Base-by-base conservation (phyloP, 2,113 vertebrate genomes). In the Eretmochelys imbricata region DNA sequence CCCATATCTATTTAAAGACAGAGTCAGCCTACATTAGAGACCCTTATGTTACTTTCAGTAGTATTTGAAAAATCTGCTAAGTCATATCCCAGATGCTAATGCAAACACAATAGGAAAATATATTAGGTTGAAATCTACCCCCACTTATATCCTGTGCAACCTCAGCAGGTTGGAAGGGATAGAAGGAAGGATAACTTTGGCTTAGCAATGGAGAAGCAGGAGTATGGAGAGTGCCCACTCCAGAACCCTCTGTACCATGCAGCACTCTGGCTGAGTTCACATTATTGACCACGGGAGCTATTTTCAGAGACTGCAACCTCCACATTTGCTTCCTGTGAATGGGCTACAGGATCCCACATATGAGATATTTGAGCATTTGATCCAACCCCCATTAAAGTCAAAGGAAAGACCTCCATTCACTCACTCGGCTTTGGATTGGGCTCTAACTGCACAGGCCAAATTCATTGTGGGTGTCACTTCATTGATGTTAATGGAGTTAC, bases 21-120 rank as follows among this genome's bases (percentile, higher is more conserved):
- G 3, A 76, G 5, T 84, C 91, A 95, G 84, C 59, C 88, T 59
- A 3, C 69, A 76, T 95, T 89, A 96, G 57, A 53, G 86, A 87
- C 80, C 81, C 49, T 2, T 2, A 1, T 75, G 89, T 24, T 72
- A 46, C 76, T 84, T 93, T 69, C 51, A 89, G 20, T 76, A 82
- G 69, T 69, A 84, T 86, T 93, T 91, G 80, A 93, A 5, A 94
- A 76, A 38, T 2, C 48, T 19, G 31, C 65, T 42, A 91, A 92
- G 84, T 78, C 88, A 87, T 82, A 89, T 84, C 31, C 24, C 86
- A 93, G 84, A 79, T 95, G 59, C 93, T 82, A 69, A n/a, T 76
- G 80, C 90, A 89, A 89, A 82, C 31, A 54, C 1, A 5, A 76
- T 76, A 25, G 7, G n/a, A 24, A 76, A 76, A 76, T 46, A 24